Conservation (phyloP, 1,140 invertebrate species). For the Leptopilina boulardi region DNA sequence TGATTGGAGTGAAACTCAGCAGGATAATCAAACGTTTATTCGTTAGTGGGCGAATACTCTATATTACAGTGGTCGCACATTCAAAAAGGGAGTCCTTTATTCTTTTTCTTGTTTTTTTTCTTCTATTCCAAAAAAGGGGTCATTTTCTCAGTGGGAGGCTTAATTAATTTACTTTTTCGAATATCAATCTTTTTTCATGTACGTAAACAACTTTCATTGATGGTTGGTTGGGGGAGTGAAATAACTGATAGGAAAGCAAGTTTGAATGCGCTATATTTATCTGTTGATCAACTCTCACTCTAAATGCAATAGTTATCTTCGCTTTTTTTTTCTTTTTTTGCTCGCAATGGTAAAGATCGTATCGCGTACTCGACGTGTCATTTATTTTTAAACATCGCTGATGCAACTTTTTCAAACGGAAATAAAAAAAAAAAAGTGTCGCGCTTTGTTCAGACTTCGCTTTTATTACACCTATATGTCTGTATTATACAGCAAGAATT, state of each 20-base stretch:
- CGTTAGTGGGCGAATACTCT: neutral
- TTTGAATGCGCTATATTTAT: slow-evolving; percentile 11
- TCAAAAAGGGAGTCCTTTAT: neutral
- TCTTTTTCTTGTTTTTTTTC: too few species aligned
- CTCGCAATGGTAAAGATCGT: slow-evolving; percentile 4
- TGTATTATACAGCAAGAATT: slow-evolving; percentile 14
- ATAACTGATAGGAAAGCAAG: slow-evolving; percentile 7
- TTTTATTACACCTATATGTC: slow-evolving; percentile 11
- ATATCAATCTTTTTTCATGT: slow-evolving; percentile 1
- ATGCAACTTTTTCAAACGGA: slow-evolving; percentile 31
- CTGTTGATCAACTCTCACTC: slow-evolving; percentile 1
- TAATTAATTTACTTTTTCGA: slow-evolving; percentile 15
- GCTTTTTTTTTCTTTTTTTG: slow-evolving; percentile 1
- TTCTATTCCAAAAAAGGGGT: neutral
- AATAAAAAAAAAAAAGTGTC: slow-evolving; percentile 20
- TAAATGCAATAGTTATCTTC: slow-evolving; percentile 20
- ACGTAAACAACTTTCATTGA: slow-evolving; percentile 4
- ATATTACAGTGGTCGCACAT: neutral
- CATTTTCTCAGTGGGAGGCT: slow-evolving; percentile 9
- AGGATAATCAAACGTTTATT: slow-evolving; percentile 51
- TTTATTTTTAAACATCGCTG: slow-evolving; percentile 30
- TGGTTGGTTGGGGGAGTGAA: neutral
- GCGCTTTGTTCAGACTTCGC: slow-evolving; percentile 4
- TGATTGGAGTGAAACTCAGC: slow-evolving; percentile 57
- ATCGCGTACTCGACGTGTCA: slow-evolving; percentile 8